Percentiles rank a stretch among this genome's conserved stretches.
Evolutionary conservation across 2,888 invertebrate species (phyloP).

Genomic region (Heliothis peltigera): DNA sequence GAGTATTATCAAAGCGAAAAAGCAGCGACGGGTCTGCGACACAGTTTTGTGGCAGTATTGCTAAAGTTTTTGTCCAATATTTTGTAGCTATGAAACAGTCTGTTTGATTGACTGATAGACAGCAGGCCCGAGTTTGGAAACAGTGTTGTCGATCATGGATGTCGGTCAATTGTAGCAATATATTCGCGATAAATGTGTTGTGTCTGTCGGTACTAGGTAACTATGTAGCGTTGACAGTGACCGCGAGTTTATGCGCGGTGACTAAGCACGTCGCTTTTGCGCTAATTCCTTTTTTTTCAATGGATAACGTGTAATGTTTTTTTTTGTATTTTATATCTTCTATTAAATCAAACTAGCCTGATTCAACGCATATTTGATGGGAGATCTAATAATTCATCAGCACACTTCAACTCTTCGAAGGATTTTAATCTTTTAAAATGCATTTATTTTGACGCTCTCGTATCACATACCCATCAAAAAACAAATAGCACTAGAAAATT

Average conservation of each 20-base stretch:
- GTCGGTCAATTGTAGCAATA: constrained; percentile 1
- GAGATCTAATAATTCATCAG: too few relatives aligned
- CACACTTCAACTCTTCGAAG: too few relatives aligned
- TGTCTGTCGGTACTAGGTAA: neutral
- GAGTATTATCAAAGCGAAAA: too few relatives aligned
- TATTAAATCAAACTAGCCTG: too few relatives aligned
- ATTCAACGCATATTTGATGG: too few relatives aligned
- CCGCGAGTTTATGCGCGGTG: neutral
- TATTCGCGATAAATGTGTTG: neutral
- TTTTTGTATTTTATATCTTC: too few relatives aligned
- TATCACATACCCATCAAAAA: neutral
- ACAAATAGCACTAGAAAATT: neutral
- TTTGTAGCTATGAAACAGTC: constrained; percentile 1
- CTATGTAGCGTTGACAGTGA: neutral
- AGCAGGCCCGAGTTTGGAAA: neutral
- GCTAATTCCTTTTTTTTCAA: neutral
- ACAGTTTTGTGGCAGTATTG: too few relatives aligned
- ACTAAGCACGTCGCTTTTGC: neutral
- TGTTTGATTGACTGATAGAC: constrained; percentile 2
- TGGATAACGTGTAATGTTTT: neutral
- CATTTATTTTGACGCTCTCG: too few relatives aligned
- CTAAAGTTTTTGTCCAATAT: neutral
- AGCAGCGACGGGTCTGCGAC: neutral
- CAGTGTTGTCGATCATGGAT: neutral
- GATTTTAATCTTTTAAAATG: too few relatives aligned